Evolutionary conservation across 2,113 vertebrate species (phyloP), one percentile per base, ranked within the genome.

Genomic region (Micronisus gabar): DNA sequence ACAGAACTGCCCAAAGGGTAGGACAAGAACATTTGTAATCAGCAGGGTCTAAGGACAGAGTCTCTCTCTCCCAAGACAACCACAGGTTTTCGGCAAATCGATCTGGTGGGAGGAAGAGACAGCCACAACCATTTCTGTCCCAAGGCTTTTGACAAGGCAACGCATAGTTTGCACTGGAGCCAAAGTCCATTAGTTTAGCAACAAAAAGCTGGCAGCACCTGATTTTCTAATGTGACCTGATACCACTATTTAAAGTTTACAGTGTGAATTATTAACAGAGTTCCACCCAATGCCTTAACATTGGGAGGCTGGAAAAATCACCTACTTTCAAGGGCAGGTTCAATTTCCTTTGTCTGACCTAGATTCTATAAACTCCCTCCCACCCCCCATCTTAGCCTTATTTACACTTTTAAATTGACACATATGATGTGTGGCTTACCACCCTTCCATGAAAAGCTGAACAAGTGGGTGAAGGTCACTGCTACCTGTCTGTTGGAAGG

Each of bases 191-290:
- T 50, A 34, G 43, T 89, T 81, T 56, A 81, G 92, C 83, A 86
- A 86, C 36, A 84, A 71, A 95, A 71, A 74, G n/a, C 48, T 3
- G 0, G 59, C 75, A 74, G 55, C 38, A 58, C 79, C 85, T 76
- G 72, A 74, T 41, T 91, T 89, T 91, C 75, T 74, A 56, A 86
- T 56, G 86, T 67, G 89, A 95, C 40, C 68, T 58, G 92, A 94
- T 87, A 58, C 29, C 52, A 81, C 48, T 89, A 65, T 67, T 94
- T 93, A 81, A 95, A 78, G 80, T 78, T 73, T 88, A 16, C 30
- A 16, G 23, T 3, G 86, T 96, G 56, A 96, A 96, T 97, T 92
- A 97, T 96, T 95, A 94, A 95, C 95, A 34, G 73, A 88, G 40
- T 92, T 90, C 90, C 80, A 56, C 91, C 90, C 83, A 72, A 13